These are phyloP conservation scores for Drosophila micromelanica DNA, from an alignment of 1,140 invertebrate genomes.

Conservation along the genomic window DNA sequence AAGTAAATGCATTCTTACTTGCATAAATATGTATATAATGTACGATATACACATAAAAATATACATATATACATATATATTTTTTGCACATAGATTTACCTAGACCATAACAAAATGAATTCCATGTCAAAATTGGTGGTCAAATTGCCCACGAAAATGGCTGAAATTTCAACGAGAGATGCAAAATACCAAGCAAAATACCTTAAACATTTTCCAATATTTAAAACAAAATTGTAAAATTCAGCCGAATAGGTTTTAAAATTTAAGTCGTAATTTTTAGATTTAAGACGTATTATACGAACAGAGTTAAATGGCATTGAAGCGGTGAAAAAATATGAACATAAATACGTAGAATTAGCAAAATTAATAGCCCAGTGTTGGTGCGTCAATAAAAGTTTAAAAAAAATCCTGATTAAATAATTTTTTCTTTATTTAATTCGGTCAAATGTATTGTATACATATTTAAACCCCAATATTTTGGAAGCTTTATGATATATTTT, in stretches of 20 bases:
- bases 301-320: conserved; percentile 6
- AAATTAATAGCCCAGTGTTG: background rate
- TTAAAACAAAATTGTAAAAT: conserved; percentile 64
- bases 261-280: conserved; percentile 45
- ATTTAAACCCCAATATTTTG: no score
- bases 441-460: no score
- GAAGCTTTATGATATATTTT: no score
- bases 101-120: conserved; percentile 59
- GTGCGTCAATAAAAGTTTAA: no score
- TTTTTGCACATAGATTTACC: conserved; percentile 81
- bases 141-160: conserved; percentile 21
- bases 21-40: conserved; percentile 76
- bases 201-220: conserved; percentile 16
- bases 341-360: background rate
- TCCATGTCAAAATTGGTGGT: conserved; percentile 21
- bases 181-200: conserved; percentile 6
- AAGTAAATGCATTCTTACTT: conserved; percentile 44
- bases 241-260: conserved; percentile 45
- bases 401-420: no score
- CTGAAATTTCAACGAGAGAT: conserved; percentile 28
- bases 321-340: background rate
- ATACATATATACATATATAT: conserved; percentile 66
- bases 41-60: conserved; percentile 62
- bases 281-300: conserved; percentile 16
- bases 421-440: no score